Percentiles rank a stretch among this genome's conserved stretches.
Evolutionary conservation across 2,113 vertebrate genomes (phyloP).

Genomic region (Notothenia coriiceps): DNA sequence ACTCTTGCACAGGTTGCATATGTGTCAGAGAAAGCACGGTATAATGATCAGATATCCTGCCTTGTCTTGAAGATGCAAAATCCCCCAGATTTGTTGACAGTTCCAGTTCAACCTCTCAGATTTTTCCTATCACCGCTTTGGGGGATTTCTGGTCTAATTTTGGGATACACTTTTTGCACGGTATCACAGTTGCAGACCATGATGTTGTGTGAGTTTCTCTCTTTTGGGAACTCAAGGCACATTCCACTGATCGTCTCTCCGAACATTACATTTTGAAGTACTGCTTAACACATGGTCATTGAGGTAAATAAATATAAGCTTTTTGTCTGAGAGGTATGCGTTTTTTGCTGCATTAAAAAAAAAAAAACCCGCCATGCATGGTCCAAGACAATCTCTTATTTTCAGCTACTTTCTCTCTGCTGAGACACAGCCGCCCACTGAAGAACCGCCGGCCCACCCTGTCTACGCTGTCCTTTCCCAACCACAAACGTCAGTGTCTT

Average conservation of each 20-base stretch:
- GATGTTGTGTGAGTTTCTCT: constrained; percentile 6
- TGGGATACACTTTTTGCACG: background rate
- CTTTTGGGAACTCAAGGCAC: constrained; percentile 30
- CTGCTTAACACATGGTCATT: constrained; percentile 45
- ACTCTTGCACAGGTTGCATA: background rate
- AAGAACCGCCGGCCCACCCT: constrained; percentile 41
- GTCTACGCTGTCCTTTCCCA: constrained; percentile 45
- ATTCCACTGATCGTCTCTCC: constrained; percentile 55
- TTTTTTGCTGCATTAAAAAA: constrained; percentile 38
- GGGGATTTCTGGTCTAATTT: too few species aligned
- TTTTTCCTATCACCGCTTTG: too few species aligned
- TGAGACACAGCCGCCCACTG: constrained; percentile 38
- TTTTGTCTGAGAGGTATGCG: constrained; percentile 26
- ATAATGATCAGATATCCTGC: background rate
- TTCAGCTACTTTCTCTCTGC: constrained; percentile 54
- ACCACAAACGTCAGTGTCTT: constrained; percentile 66
- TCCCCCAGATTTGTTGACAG: background rate
- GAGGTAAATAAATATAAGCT: constrained; percentile 49
- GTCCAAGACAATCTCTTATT: constrained; percentile 37
- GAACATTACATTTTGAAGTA: constrained; percentile 67
- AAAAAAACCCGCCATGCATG: constrained; percentile 3
- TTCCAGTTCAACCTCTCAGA: too few species aligned
- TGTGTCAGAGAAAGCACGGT: background rate
- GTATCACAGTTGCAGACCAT: background rate
- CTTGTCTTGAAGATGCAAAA: background rate